Percentiles rank a stretch among this genome's conserved stretches.
Evolutionary conservation across 2,113 vertebrate genomes (phyloP).

Genomic region (Equus przewalskii): DNA sequence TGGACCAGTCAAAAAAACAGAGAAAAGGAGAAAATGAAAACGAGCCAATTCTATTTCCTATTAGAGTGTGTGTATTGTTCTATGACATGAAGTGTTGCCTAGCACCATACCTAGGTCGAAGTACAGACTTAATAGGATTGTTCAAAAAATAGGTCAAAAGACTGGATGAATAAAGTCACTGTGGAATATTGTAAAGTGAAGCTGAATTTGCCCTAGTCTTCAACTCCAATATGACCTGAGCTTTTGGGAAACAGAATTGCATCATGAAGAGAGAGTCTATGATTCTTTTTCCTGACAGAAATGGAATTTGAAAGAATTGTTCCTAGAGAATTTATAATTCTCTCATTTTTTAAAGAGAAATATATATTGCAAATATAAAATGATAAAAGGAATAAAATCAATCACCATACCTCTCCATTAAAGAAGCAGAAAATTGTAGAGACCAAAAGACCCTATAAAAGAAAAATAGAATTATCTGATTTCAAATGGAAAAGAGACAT

Average conservation of each 20-base stretch:
- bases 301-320: neutral
- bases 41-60: neutral
- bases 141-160: neutral
- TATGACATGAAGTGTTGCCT: neutral
- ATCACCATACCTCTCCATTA: conserved; percentile 96
- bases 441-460: conserved; percentile 95
- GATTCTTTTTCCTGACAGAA: neutral
- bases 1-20: neutral
- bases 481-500: neutral
- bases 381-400: conserved; percentile 20
- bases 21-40: neutral
- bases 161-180: neutral
- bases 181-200: neutral
- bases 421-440: conserved; percentile 99
- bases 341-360: neutral
- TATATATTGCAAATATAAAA: neutral
- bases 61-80: neutral
- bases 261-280: neutral
- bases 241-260: neutral
- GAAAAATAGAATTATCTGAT: conserved; percentile 65
- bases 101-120: neutral
- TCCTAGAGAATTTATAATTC: neutral
- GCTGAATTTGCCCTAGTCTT: neutral
- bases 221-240: neutral
- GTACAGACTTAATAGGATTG: neutral